Percentiles rank a stretch among this genome's conserved stretches.
These are phyloP conservation scores for Aphyosemion australe DNA, from an alignment of 2,113 vertebrate genomes.

Conservation along the genomic window DNA sequence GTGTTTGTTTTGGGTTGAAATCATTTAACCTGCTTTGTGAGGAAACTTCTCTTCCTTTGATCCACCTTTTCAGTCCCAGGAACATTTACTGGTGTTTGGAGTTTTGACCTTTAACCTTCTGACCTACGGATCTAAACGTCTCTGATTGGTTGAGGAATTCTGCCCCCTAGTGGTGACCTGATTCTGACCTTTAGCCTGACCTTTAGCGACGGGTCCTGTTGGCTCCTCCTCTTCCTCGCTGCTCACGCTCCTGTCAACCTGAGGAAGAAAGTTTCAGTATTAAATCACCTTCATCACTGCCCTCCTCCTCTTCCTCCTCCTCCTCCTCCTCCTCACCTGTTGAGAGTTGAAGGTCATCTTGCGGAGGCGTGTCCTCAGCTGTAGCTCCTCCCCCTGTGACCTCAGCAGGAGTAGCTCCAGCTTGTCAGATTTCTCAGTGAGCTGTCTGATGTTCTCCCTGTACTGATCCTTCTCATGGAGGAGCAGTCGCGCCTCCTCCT, in stretches of 20 bases:
- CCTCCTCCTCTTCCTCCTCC: no score
- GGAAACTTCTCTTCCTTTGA: no score
- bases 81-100: no score
- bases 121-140: neutral
- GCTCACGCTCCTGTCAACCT: conserved; percentile 53
- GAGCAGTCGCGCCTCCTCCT: conserved; percentile 79
- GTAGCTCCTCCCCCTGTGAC: conserved; percentile 83
- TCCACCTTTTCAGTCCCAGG: no score
- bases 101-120: neutral
- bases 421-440: conserved; percentile 83
- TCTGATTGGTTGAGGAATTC: neutral
- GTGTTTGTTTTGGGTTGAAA: no score
- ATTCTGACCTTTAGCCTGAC: conserved; percentile 53
- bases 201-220: conserved; percentile 3
- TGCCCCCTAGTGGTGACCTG: no score
- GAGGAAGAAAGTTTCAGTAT: conserved; percentile 4
- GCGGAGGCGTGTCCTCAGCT: conserved; percentile 79
- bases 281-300: conserved; percentile 12
- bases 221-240: conserved; percentile 58
- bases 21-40: no score
- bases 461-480: conserved; percentile 88
- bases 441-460: conserved; percentile 85
- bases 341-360: conserved; percentile 65
- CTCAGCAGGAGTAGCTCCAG: conserved; percentile 88
- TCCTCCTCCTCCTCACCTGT: conserved; percentile 58